Evolutionary conservation across 2,888 invertebrate species (phyloP).

Genomic region (Linyphia triangularis): DNA sequence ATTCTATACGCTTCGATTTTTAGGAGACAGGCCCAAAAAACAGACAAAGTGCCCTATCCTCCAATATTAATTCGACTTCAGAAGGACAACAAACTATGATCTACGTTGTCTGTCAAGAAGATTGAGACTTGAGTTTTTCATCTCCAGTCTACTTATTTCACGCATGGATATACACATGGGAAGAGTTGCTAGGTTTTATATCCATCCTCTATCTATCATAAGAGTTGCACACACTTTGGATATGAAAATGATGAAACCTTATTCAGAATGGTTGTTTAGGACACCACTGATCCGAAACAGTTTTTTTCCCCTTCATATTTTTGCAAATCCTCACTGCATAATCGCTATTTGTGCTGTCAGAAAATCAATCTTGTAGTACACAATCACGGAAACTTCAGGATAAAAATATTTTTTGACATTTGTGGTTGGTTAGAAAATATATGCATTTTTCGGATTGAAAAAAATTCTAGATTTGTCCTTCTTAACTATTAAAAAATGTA

Average conservation of each 20-base stretch:
- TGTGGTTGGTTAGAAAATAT: too few species aligned
- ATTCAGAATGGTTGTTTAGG: background rate
- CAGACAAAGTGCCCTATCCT: slow-evolving; percentile 42
- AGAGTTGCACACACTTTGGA: background rate
- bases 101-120: slow-evolving; percentile 50
- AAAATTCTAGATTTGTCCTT: too few species aligned
- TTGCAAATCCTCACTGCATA: background rate
- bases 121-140: slow-evolving; percentile 62
- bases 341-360: background rate
- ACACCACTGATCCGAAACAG: background rate
- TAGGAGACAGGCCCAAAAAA: slow-evolving; percentile 14
- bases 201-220: slow-evolving; percentile 1
- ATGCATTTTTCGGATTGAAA: too few species aligned
- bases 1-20: slow-evolving; percentile 23
- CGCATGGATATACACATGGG: slow-evolving; percentile 32
- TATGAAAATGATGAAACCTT: background rate
- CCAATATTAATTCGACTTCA: slow-evolving; percentile 35
- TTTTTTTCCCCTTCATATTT: background rate
- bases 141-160: slow-evolving; percentile 50
- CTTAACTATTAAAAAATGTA: too few species aligned
- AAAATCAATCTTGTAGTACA: background rate
- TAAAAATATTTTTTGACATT: too few species aligned
- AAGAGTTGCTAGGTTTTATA: slow-evolving; percentile 20
- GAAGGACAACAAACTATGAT: slow-evolving; percentile 44
- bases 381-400: background rate